These are phyloP conservation scores for Heterodera filipjevi DNA, from an alignment of 2,888 invertebrate genomes.

Conservation along the genomic window DNA sequence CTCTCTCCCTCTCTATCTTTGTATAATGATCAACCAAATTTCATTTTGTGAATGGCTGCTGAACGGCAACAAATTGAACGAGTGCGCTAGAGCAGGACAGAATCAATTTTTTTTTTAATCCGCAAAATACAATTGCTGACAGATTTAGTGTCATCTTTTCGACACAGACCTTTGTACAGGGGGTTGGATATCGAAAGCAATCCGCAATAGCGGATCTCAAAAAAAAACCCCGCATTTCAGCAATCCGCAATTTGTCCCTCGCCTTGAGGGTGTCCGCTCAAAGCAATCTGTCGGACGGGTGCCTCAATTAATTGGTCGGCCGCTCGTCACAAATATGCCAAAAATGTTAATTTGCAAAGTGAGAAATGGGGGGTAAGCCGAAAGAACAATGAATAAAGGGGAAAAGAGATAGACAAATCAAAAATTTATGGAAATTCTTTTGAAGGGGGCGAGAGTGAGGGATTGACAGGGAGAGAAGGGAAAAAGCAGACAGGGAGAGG, in stretches of 20 bases:
- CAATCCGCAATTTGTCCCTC: not conserved
- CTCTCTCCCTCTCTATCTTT: not conserved
- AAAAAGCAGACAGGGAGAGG: too few relatives aligned
- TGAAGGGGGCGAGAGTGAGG: not conserved
- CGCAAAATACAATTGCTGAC: too few relatives aligned
- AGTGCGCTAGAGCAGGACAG: too few relatives aligned
- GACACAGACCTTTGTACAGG: too few relatives aligned
- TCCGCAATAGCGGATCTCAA: too few relatives aligned
- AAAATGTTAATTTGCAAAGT: slow-evolving; percentile 21
- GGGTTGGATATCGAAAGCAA: too few relatives aligned
- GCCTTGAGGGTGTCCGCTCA: not conserved
- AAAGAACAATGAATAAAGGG: not conserved
- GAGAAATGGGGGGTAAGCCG: not conserved
- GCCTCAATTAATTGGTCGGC: slow-evolving; percentile 10
- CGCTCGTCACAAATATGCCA: not conserved
- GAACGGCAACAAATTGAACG: too few relatives aligned
- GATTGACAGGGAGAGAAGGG: not conserved
- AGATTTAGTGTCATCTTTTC: too few relatives aligned
- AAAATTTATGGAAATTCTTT: slow-evolving; percentile 27
- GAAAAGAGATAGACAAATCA: slow-evolving; percentile 3
- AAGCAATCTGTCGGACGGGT: too few relatives aligned
- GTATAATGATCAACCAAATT: not conserved
- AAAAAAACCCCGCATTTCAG: too few relatives aligned
- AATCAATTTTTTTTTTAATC: too few relatives aligned
- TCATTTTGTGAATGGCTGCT: too few relatives aligned